Evolutionary conservation across 2,797 vertebrate species (phyloP), one percentile per base, ranked within the genome.

Genomic region (Chelon auratus): DNA sequence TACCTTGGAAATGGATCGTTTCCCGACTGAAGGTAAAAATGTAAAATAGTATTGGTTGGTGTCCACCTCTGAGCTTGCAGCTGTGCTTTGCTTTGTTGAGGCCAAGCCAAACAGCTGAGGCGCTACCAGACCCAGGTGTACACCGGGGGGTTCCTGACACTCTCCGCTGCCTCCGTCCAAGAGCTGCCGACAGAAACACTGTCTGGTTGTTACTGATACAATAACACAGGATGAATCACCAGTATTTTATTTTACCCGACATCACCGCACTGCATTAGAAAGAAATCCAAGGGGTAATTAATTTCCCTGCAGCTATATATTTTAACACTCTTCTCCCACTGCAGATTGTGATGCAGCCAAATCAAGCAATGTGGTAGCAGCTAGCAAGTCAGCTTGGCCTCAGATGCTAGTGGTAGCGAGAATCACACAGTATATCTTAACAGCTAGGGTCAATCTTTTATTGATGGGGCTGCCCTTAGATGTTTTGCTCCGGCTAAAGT

Each of bases 31-130:
- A 80, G 57, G 36, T 42, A 80, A 58, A 84, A 85, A 69, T 42
- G 50, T 71, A 56, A 68, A 84, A 86, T 43, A 76, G 78, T 74
- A 75, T 75, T 65, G 76, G 70, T 88, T 56, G 55, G 58, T 81
- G 82, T 89, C 72, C 83, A 83, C 58, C 26, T 9, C 17, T 22
- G 39, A 57, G 72, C 43, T 53, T 3, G 72, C 84, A 89, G 87
- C 84, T 88, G 86, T 52, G 66, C 65, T 60, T 66, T 5, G 12
- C 64, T 60, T 66, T 5, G 12, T 62, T 15, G 33, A 12, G 9
- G 91, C 91, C 89, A 91, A 92, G 56, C 24, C 71, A 90, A 92
- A 92, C 88, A 88, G 78, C 74, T n/a, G 73, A 77, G 82, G 61
- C 76, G 84, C 87, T 89, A 78, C 81, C 14, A 45, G 70, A 66